Evolutionary conservation across 2,888 invertebrate genomes (phyloP).

Genomic region (Rugalucina vietnamica): DNA sequence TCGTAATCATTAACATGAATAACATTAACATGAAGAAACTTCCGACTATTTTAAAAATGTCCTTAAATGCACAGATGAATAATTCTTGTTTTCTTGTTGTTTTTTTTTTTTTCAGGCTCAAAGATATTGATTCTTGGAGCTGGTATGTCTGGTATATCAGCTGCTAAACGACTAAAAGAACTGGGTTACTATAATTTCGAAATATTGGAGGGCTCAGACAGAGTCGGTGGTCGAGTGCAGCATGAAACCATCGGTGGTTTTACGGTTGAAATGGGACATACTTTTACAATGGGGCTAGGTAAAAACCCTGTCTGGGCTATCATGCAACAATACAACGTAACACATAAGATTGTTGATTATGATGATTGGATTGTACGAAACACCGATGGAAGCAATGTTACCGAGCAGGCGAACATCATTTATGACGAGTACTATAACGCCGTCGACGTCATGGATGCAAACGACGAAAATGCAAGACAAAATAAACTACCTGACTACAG

Average conservation of each 20-base stretch:
- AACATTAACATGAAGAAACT: no score
- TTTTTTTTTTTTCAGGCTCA: not conserved
- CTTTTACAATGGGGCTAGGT: not conserved
- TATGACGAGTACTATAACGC: not conserved
- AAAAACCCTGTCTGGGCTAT: not conserved
- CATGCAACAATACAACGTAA: not conserved
- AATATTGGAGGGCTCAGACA: constrained; percentile 47
- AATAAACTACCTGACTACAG: constrained; percentile 18
- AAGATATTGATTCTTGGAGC: constrained; percentile 39
- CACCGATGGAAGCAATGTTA: constrained; percentile 34
- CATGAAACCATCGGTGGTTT: constrained; percentile 23
- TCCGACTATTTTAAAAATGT: no score
- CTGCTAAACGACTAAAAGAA: constrained; percentile 53
- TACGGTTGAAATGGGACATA: constrained; percentile 36
- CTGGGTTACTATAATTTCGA: constrained; percentile 49
- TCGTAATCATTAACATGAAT: no score
- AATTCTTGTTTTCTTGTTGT: no score
- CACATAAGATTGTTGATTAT: not conserved
- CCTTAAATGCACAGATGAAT: no score
- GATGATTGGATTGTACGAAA: constrained; percentile 38
- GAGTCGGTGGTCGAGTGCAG: constrained; percentile 52
- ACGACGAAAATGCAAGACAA: not conserved
- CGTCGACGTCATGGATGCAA: not conserved
- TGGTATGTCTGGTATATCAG: constrained; percentile 49
- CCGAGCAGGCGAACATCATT: constrained; percentile 11